Evolutionary conservation across 2,888 invertebrate species (phyloP), one percentile per base, ranked within the genome.

Genomic region (Eurytoma adleriae): DNA sequence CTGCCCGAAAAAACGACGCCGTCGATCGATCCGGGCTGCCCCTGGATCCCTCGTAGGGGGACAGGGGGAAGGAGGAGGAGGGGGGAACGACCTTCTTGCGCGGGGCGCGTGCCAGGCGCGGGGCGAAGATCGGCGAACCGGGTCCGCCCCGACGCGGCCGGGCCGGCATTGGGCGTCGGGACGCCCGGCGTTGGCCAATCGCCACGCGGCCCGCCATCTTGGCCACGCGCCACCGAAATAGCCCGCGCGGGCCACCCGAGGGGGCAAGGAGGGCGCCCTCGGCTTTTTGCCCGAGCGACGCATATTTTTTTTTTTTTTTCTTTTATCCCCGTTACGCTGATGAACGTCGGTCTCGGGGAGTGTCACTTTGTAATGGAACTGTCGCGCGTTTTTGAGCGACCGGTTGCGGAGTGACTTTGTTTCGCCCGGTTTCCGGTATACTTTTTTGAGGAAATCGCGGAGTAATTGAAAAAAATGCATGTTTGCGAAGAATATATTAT

Each of bases 131-230:
- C 78, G 78, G 78, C 71, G 67, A 14, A 50, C 24, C 56, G 62
- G 73, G 27, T n/a, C 70, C 78, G 78, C 78, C 78, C 78, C 10
- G 54, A 3, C 5, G 67, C 12, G 0, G 52, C 52, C 59, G 24
- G 75, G 54, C n/a, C 66, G 27, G 13, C 16, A 24, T 40, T 13
- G 54, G 72, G 67, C 80, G 72, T 77, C 69, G 77, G 67, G 77
- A 76, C 80, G 80, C 77, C 52, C 59, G 64, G n/a, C 61, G 18
- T n/a, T 14, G 40, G 57, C 80, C 79, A 79, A 79, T 80, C 80
- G 48, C 54, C 27, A 59, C 59, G 54, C 24, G 3, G 54, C 30
- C 16, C 66, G 48, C 40, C 78, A 71, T 71, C 78, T 72, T 78
- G 72, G 50, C 59, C 69, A 54, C 67, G 76, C 57, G 61, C 67